Evolutionary conservation across 1,140 invertebrate genomes (phyloP).

Genomic region (Trigoniulus corallinus): DNA sequence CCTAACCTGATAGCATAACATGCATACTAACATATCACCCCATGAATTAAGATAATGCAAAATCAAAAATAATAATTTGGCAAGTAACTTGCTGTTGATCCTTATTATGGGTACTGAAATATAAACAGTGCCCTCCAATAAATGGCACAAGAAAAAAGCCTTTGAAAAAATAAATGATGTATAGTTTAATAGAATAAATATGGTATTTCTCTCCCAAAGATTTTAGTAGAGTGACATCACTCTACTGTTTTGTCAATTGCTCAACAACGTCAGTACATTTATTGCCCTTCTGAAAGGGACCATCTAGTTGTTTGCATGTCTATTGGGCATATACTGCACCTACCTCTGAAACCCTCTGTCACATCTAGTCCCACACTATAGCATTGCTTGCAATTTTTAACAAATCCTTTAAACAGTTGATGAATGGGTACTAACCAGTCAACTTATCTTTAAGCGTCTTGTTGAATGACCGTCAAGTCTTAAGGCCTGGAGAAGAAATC

Average conservation of each 20-base stretch:
- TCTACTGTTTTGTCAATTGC: constrained; percentile 12
- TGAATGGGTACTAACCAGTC: constrained; percentile 6
- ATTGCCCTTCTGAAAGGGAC: constrained; percentile 4
- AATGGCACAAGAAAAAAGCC: too few relatives aligned
- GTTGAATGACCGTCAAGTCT: constrained; percentile 8
- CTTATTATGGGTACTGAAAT: too few relatives aligned
- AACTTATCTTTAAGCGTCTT: not conserved
- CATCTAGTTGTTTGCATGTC: constrained; percentile 19
- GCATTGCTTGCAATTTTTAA: constrained; percentile 5
- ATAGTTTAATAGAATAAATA: too few relatives aligned
- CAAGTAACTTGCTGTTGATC: too few relatives aligned
- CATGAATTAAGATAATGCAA: too few relatives aligned
- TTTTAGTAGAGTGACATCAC: constrained; percentile 5
- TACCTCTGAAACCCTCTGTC: constrained; percentile 25
- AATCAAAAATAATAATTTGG: too few relatives aligned
- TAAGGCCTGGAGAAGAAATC: constrained; percentile 5
- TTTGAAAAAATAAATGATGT: too few relatives aligned
- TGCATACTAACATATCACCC: too few relatives aligned
- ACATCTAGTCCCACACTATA: not conserved
- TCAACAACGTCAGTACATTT: constrained; percentile 9
- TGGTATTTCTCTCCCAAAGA: constrained; percentile 1
- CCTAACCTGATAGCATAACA: too few relatives aligned
- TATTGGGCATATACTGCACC: constrained; percentile 31
- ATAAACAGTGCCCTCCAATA: too few relatives aligned
- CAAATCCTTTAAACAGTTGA: constrained; percentile 14